Conservation (phyloP, 1,140 invertebrate genomes). For the Philotrypesis tridentata region DNA sequence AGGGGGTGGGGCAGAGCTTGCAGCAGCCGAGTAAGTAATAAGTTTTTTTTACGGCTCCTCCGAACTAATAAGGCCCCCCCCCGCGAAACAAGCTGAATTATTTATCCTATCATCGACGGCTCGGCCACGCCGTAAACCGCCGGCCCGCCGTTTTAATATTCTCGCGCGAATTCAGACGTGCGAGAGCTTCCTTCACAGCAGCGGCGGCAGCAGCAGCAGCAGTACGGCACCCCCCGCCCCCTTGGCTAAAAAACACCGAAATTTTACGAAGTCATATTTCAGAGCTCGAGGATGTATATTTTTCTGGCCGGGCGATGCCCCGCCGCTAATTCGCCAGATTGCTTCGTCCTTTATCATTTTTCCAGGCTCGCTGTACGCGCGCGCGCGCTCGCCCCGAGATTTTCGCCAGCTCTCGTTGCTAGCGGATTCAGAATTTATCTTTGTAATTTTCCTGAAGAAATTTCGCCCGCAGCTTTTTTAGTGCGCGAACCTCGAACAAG, state of each 20-base stretch:
- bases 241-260: constrained; percentile 33
- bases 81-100: constrained; percentile 68
- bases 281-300: constrained; percentile 23
- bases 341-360: constrained; percentile 45
- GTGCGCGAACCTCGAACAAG: background rate
- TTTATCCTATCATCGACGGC: constrained; percentile 66
- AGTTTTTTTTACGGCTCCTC: constrained; percentile 70
- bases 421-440: constrained; percentile 37
- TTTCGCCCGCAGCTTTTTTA: background rate
- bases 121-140: constrained; percentile 56
- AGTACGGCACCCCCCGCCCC: background rate
- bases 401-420: background rate
- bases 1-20: background rate
- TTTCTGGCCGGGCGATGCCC: constrained; percentile 13
- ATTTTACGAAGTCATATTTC: constrained; percentile 50
- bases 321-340: constrained; percentile 45
- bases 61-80: constrained; percentile 67
- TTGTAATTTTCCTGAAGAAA: constrained; percentile 21
- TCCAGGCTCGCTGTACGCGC: constrained; percentile 1
- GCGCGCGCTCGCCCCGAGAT: background rate
- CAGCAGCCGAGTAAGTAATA: constrained; percentile 67
- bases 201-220: background rate
- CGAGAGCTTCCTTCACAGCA: constrained; percentile 9
- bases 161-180: constrained; percentile 57
- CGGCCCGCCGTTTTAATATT: constrained; percentile 60